Conservation (phyloP, 2,113 vertebrate species). For the Genyomyrus donnyi region DNA sequence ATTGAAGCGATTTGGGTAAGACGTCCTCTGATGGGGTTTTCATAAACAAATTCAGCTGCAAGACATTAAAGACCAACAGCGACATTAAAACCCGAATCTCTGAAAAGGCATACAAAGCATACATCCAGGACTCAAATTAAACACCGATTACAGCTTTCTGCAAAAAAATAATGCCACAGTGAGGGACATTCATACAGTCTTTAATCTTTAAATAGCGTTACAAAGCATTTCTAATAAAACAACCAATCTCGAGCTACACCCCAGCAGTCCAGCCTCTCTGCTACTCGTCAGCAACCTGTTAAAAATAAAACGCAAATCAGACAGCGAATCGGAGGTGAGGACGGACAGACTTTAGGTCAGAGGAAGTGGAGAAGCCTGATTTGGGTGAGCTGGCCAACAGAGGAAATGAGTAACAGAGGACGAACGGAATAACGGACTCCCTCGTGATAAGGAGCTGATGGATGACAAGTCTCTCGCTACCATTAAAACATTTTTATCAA, state of each 20-base stretch:
- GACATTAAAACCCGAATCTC: neutral
- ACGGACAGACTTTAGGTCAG: constrained; percentile 46
- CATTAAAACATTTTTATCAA: constrained; percentile 71
- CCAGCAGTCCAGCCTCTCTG: constrained; percentile 13
- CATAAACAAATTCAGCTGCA: neutral
- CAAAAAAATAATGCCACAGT: neutral
- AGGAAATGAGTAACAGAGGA: constrained; percentile 60
- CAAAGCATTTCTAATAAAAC: constrained; percentile 28
- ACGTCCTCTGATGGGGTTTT: neutral
- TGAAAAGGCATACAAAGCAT: neutral
- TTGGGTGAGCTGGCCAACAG: constrained; percentile 11
- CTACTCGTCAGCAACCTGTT: constrained; percentile 17
- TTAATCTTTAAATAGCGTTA: constrained; percentile 41
- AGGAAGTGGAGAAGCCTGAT: neutral
- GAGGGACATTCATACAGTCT: constrained; percentile 4
- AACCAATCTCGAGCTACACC: constrained; percentile 13
- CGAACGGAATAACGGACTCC: constrained; percentile 53
- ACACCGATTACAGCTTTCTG: neutral
- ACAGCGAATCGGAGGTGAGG: constrained; percentile 11
- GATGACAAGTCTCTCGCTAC: constrained; percentile 66
- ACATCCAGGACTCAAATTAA: neutral
- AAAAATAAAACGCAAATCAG: constrained; percentile 35
- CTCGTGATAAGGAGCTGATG: constrained; percentile 51
- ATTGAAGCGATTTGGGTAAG: neutral
- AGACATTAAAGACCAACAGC: neutral